phyloP scores from a whole-genome alignment of 1,140 invertebrate species.

The Hermetia illucens region DNA sequence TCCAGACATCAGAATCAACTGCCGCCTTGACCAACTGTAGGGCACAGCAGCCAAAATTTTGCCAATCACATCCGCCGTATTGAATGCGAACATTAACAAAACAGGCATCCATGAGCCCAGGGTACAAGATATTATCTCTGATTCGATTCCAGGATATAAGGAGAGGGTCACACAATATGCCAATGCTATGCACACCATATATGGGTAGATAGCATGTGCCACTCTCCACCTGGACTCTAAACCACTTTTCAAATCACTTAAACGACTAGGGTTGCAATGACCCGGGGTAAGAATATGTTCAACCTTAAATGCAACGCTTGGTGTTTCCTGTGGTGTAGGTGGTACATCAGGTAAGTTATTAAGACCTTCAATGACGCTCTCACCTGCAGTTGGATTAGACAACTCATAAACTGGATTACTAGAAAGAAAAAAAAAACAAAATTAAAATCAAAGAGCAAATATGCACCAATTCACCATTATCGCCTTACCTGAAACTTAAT shows the following conservation, averaged over 20 bases:
- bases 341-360: slow-evolving; percentile 25
- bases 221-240: slow-evolving; percentile 58
- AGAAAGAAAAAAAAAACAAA: slow-evolving; percentile 34
- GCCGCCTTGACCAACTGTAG: slow-evolving; percentile 62
- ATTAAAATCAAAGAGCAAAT: slow-evolving; percentile 29
- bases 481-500: slow-evolving; percentile 16
- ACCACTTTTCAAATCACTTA: slow-evolving; percentile 36
- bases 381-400: slow-evolving; percentile 40
- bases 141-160: slow-evolving; percentile 78
- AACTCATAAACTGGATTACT: slow-evolving; percentile 70
- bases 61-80: slow-evolving; percentile 70
- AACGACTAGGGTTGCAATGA: slow-evolving; percentile 32
- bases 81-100: slow-evolving; percentile 76
- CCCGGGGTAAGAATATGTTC: slow-evolving; percentile 58
- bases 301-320: slow-evolving; percentile 51
- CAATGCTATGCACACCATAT: slow-evolving; percentile 73
- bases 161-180: slow-evolving; percentile 80
- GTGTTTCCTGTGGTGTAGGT: slow-evolving; percentile 21
- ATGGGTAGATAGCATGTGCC: slow-evolving; percentile 67
- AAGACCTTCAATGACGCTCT: slow-evolving; percentile 29
- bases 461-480: slow-evolving; percentile 36
- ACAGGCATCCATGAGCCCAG: slow-evolving; percentile 83
- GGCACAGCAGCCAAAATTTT: slow-evolving; percentile 70
- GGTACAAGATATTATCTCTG: slow-evolving; percentile 70
- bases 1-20: slow-evolving; percentile 55